These are phyloP conservation scores for Neuroscelio doddi DNA, from an alignment of 2,888 invertebrate species.

Conservation along the genomic window DNA sequence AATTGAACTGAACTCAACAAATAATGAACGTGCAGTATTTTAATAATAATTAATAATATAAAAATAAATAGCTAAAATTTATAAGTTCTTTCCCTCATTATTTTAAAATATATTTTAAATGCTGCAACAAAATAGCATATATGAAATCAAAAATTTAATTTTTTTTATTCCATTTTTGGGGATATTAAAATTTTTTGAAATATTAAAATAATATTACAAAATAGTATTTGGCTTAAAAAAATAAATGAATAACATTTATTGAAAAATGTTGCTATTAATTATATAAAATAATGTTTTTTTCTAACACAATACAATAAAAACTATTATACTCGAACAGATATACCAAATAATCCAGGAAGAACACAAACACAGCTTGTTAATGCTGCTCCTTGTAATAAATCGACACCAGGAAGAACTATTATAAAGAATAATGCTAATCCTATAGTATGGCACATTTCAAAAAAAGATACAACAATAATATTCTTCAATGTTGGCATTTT, in stretches of 20 bases:
- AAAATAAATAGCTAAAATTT: no score
- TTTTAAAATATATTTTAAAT: no score
- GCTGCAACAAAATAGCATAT: no score
- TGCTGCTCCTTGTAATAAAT: slow-evolving; percentile 87
- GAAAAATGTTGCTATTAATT: not conserved
- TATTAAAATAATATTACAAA: no score
- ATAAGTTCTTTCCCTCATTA: no score
- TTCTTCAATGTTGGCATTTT: slow-evolving; percentile 75
- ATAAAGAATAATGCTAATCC: slow-evolving; percentile 86
- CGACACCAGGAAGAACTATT: slow-evolving; percentile 84
- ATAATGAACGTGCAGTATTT: no score
- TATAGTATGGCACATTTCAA: slow-evolving; percentile 85
- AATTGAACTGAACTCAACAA: no score
- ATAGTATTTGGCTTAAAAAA: no score
- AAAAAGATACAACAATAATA: slow-evolving; percentile 77
- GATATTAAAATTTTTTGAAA: no score
- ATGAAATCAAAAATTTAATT: no score
- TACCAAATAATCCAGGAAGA: slow-evolving; percentile 84
- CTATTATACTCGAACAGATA: slow-evolving; percentile 68
- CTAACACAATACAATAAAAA: not conserved
- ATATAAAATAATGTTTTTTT: not conserved
- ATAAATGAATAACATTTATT: not conserved
- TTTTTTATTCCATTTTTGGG: no score
- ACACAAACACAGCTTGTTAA: slow-evolving; percentile 89
- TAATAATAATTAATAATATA: no score